Conservation (phyloP, 2,113 vertebrate species). For the Meleagris gallopavo region DNA sequence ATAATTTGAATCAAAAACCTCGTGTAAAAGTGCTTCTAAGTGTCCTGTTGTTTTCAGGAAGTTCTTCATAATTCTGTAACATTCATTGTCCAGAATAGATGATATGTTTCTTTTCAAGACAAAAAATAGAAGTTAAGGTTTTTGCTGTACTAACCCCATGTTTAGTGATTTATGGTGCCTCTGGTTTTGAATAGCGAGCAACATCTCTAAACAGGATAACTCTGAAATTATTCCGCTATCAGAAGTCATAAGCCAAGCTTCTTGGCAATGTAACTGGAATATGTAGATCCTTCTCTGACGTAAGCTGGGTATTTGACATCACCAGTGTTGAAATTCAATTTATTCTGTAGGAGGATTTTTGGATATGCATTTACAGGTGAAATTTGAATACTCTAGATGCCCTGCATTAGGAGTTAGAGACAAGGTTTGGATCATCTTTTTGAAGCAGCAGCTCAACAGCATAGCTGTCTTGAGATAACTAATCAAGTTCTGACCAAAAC, state of each 20-base stretch:
- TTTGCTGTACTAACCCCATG: background rate
- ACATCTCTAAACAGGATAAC: background rate
- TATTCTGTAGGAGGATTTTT: background rate
- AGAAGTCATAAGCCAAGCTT: background rate
- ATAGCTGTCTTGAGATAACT: background rate
- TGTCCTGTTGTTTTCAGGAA: background rate
- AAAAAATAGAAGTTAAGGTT: background rate
- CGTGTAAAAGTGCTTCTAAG: background rate
- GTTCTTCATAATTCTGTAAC: background rate
- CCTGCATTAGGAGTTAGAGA: rapidly evolving
- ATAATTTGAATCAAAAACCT: background rate
- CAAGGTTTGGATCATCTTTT: background rate
- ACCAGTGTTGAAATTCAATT: background rate
- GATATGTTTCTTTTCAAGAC: background rate
- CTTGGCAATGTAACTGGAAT: background rate
- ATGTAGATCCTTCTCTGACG: background rate
- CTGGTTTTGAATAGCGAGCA: background rate
- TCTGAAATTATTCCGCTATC: background rate
- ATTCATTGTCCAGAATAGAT: background rate
- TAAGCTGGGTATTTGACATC: background rate
- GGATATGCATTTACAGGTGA: background rate
- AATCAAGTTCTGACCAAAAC: background rate
- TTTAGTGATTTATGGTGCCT: background rate
- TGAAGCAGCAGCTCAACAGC: background rate
- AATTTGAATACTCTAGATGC: background rate